phyloP scores from a whole-genome alignment of 2,888 invertebrate species.

The Parascotia fuliginaria region DNA sequence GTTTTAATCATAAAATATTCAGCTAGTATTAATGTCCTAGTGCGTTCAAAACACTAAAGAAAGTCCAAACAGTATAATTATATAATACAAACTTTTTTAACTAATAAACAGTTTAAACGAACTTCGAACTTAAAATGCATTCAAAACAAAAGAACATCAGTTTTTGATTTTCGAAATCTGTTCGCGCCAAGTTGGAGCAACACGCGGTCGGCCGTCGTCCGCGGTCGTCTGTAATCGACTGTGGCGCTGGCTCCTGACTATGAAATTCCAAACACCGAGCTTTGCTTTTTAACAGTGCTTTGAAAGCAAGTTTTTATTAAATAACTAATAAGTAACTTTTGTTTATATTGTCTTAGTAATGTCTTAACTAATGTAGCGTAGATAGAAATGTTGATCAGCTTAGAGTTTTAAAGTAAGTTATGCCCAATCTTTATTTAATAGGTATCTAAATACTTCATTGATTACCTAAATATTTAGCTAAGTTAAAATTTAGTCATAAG shows the following conservation, averaged over 20 bases:
- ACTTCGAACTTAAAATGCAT: background rate
- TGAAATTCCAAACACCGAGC: background rate
- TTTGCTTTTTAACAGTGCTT: constrained; percentile 18
- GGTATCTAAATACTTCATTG: too few species aligned
- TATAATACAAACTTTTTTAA: background rate
- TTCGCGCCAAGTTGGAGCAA: constrained; percentile 25
- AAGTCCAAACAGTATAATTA: background rate
- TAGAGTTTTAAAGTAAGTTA: too few species aligned
- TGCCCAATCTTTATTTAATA: too few species aligned
- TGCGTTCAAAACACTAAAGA: background rate
- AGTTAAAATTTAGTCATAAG: too few species aligned
- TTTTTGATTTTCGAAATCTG: constrained; percentile 19
- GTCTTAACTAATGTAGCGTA: too few species aligned
- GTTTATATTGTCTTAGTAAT: too few species aligned
- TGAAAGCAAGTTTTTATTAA: too few species aligned
- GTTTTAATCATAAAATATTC: background rate
- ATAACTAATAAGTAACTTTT: too few species aligned
- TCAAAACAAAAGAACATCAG: background rate
- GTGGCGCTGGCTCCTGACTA: constrained; percentile 11
- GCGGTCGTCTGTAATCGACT: constrained; percentile 32
- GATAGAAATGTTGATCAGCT: too few species aligned
- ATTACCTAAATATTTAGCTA: too few species aligned
- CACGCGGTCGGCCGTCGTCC: constrained; percentile 32
- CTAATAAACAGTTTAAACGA: background rate
- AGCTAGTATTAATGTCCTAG: too few species aligned